Base-by-base conservation (phyloP, 2,797 vertebrate species). In the Garrulus glandarius region DNA sequence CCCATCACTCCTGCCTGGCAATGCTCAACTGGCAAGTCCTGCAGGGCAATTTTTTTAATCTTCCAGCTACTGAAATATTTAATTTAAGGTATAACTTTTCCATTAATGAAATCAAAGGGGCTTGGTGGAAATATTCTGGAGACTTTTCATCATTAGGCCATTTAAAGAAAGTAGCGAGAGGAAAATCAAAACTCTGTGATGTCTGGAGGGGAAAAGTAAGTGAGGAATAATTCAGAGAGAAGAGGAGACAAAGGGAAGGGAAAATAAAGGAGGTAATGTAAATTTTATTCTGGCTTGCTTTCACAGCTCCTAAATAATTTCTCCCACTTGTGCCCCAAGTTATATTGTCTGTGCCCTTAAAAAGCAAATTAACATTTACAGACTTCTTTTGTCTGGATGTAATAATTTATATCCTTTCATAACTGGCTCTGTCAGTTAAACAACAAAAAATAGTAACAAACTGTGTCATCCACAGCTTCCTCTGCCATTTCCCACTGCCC, bases 361-460 rank as follows among this genome's bases (percentile, higher is more conserved):
- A 94, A 89, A 87, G 43, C n/a, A 96, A 91, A 94, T 93, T 92
- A 83, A 47, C 56, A 71, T 84, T 87, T 87, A 50, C 36, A 80
- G 65, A 52, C 41, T 77, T 74, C 41, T 93, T 69, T 91, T 47
- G 53, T 68, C 53, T 55, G 16, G 22, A 36, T 92, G 53, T 61
- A 91, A 78, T 84, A 19, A 91, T 89, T 96, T 71, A 80, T 46
- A 71, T 11, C 32, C 36, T 89, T 83, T 55, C 84, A 71, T 20
- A 85, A 61, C 75, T 10, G 64, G 5, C 50, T 96, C 68, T 91
- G 68, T n/a, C 92, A 92, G 64, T 41, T 79, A 44, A 89, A 82
- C 46, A 87, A 53, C 60, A 91, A 29, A 84, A 92, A 64, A 6
- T 0, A 50, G 29, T 2, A 43, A 80, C 36, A 50, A 80, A 50